Percentiles rank a stretch among this genome's conserved stretches.
Conservation (phyloP, 1,140 invertebrate genomes). For the Radopholus similis region DNA sequence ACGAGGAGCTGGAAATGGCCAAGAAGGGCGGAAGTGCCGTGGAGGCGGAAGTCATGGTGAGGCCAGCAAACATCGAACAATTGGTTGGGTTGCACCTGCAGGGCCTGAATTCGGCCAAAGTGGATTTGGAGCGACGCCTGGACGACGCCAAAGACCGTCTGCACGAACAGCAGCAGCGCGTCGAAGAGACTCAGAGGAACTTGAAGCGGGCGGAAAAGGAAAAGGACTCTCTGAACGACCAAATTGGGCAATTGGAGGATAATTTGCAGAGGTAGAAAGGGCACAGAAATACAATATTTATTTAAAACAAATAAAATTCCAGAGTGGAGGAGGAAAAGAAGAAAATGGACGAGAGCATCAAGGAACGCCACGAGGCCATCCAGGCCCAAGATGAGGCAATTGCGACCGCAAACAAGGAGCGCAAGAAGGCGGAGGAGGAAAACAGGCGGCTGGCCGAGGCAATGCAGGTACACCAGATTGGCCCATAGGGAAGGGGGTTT, state of each 20-base stretch:
- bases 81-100: not conserved
- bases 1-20: slow-evolving; percentile 27
- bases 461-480: slow-evolving; percentile 27
- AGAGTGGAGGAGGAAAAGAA: slow-evolving; percentile 46
- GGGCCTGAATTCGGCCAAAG: slow-evolving; percentile 24
- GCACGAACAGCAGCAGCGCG: slow-evolving; percentile 33
- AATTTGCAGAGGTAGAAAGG: slow-evolving; percentile 36
- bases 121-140: slow-evolving; percentile 36
- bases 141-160: slow-evolving; percentile 36
- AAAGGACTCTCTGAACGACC: slow-evolving; percentile 35
- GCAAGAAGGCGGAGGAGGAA: slow-evolving; percentile 42
- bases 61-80: not conserved
- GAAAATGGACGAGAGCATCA: slow-evolving; percentile 34
- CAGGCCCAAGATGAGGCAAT: slow-evolving; percentile 40
- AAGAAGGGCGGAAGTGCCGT: slow-evolving; percentile 31
- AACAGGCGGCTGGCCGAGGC: slow-evolving; percentile 39
- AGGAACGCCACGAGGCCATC: slow-evolving; percentile 40
- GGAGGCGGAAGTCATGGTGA: slow-evolving; percentile 31
- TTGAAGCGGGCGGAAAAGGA: slow-evolving; percentile 38
- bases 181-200: slow-evolving; percentile 39
- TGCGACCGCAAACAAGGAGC: slow-evolving; percentile 33
- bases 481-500: not conserved
- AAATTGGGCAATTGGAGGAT: slow-evolving; percentile 38
- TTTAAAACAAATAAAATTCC: not conserved
- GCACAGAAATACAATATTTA: slow-evolving; percentile 26